Conservation (phyloP, 2,888 invertebrate genomes). For the Laspeyria flexula region DNA sequence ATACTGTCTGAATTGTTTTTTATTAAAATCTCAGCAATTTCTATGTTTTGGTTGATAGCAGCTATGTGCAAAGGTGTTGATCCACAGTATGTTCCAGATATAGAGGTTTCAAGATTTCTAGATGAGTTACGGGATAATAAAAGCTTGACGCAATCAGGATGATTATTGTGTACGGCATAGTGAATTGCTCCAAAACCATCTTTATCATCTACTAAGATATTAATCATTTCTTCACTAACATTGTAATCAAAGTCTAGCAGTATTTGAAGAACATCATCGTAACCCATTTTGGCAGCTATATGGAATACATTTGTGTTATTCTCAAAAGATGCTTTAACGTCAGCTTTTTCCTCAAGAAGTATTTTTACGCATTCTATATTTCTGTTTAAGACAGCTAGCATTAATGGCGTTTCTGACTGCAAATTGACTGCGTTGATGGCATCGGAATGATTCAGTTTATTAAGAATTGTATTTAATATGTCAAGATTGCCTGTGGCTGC, state of each 20-base stretch:
- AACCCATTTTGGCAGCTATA: slow-evolving; percentile 66
- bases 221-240: slow-evolving; percentile 28
- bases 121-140: too few species aligned
- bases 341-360: too few species aligned
- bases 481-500: slow-evolving; percentile 60
- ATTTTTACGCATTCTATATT: too few species aligned
- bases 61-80: slow-evolving; percentile 71
- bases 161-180: too few species aligned
- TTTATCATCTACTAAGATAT: slow-evolving; percentile 40
- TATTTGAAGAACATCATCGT: slow-evolving; percentile 79
- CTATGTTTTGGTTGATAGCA: slow-evolving; percentile 59
- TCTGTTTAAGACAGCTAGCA: too few species aligned
- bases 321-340: too few species aligned
- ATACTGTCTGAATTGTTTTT: slow-evolving; percentile 61
- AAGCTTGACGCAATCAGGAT: too few species aligned
- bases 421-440: too few species aligned
- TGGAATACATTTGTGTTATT: slow-evolving; percentile 68
- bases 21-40: slow-evolving; percentile 60
- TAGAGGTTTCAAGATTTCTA: slow-evolving; percentile 28
- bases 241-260: slow-evolving; percentile 74
- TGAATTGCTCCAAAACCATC: too few species aligned
- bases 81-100: too few species aligned
- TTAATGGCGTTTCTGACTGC: too few species aligned
- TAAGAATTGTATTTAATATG: slow-evolving; percentile 41
- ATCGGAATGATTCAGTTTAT: too few species aligned